phyloP scores from a whole-genome alignment of 2,888 invertebrate genomes.

The Morpho helenor region DNA sequence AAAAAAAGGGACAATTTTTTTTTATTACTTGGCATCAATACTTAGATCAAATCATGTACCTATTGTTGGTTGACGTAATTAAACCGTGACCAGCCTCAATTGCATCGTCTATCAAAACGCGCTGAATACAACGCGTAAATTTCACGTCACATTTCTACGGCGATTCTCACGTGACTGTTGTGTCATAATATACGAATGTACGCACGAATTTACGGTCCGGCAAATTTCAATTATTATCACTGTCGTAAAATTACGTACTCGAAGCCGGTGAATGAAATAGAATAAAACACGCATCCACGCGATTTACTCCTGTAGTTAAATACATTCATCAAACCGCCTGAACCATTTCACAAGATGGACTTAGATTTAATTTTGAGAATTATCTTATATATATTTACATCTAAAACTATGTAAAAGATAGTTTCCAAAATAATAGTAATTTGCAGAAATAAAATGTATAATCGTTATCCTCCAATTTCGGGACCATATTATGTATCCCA shows the following conservation, averaged over 20 bases:
- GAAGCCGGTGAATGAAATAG: slow-evolving; percentile 41
- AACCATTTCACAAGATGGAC: not conserved
- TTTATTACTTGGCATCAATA: too few species aligned
- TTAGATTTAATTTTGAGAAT: too few species aligned
- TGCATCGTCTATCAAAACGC: slow-evolving; percentile 6
- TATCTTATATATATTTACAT: too few species aligned
- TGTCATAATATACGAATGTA: slow-evolving; percentile 18
- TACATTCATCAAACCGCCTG: not conserved
- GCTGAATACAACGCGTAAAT: not conserved
- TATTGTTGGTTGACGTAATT: slow-evolving; percentile 4
- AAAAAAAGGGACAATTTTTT: too few species aligned
- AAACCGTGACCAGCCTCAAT: slow-evolving; percentile 17
- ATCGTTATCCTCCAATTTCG: slow-evolving; percentile 34
- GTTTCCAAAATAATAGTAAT: too few species aligned
- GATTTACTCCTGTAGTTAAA: slow-evolving; percentile 35
- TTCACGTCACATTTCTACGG: slow-evolving; percentile 17
- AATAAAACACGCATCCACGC: slow-evolving; percentile 49
- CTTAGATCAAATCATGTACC: too few species aligned
- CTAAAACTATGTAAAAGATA: too few species aligned
- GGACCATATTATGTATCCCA: slow-evolving; percentile 44
- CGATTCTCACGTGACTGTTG: slow-evolving; percentile 9
- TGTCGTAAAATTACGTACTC: slow-evolving; percentile 28
- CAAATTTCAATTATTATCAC: slow-evolving; percentile 25
- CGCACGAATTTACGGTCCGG: slow-evolving; percentile 23
- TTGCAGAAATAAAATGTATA: not conserved